Evolutionary conservation across 2,797 vertebrate species (phyloP), one percentile per base, ranked within the genome.

Genomic region (Chelon labrosus): DNA sequence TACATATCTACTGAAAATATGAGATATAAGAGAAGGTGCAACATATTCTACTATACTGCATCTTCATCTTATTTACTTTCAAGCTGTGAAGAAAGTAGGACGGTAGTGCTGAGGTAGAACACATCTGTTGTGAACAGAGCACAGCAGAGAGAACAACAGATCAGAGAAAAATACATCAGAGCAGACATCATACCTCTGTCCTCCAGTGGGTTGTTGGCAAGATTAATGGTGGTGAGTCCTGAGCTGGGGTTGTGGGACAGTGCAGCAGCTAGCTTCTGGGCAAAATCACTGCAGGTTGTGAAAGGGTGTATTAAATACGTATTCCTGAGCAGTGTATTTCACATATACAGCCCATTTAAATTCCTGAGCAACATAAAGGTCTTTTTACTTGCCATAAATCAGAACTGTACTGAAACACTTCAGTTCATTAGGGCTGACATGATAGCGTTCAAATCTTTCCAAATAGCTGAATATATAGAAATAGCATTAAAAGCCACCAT

Each of bases 121-220:
- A 46, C 31, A 35, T 35, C 6, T 35, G 31, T 35, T 8, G 3
- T 35, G 31, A 42, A 14, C 19, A 47, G 60, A 7, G 31, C 31
- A 35, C 31, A 35, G 31, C 31, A 6, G 1, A 3, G 8, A 47
- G 7, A 22, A 39, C 19, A 70, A 47, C 8, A 52, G 35, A 63
- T 7, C 19, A 61, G 14, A 65, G 53, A 70, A n/a, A 42, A 79
- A 25, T 50, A 27, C 56, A 81, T 73, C 11, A 75, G 13, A 61
- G 72, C 69, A 50, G 16, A 71, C 58, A 57, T 55, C 19, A 0
- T 95, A 99, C 97, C 98, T 97, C 98, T 92, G 61, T 99, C 98
- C 94, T 99, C 98, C 79, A 99, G 94, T 5, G 96, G 94, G 89
- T 99, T 99, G 92, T 96, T 97, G 81, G 97, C 95, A 84, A 99